Percentiles rank a stretch among this genome's conserved stretches.
phyloP scores from a whole-genome alignment of 35 echinoderm and acorn worm species.

The Apostichopus parvimensis region DNA sequence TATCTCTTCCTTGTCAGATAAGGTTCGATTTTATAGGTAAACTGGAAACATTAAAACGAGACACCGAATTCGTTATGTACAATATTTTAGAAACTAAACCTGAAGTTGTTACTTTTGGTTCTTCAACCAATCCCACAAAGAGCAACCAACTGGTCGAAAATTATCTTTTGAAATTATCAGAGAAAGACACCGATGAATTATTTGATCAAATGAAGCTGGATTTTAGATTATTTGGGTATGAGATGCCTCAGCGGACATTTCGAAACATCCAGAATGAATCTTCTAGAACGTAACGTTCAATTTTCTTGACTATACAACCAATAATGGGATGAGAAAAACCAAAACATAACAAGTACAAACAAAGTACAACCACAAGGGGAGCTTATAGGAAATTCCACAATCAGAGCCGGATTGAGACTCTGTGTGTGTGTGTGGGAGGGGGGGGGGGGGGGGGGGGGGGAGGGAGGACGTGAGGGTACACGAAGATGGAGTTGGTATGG shows the following conservation, averaged over 20 bases:
- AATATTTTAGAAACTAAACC: not conserved
- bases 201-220: not conserved
- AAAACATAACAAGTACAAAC: no score
- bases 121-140: not conserved
- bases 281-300: no score
- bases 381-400: no score
- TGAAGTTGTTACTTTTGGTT: not conserved
- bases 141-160: not conserved
- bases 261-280: no score
- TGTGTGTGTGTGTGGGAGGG: no score
- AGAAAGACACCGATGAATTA: not conserved
- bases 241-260: not conserved
- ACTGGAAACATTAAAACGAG: not conserved
- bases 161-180: not conserved
- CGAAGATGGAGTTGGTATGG: no score
- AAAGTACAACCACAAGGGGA: no score
- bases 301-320: no score
- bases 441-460: no score
- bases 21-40: conserved; percentile 23
- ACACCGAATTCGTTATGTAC: not conserved
- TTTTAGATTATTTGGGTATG: conserved; percentile 29
- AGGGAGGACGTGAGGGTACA: no score
- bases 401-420: no score
- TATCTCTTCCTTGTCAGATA: not conserved
- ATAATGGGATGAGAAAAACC: no score